Evolutionary conservation across 2,888 invertebrate species (phyloP), one percentile per base, ranked within the genome.

Genomic region (Brachylomia viminalis): DNA sequence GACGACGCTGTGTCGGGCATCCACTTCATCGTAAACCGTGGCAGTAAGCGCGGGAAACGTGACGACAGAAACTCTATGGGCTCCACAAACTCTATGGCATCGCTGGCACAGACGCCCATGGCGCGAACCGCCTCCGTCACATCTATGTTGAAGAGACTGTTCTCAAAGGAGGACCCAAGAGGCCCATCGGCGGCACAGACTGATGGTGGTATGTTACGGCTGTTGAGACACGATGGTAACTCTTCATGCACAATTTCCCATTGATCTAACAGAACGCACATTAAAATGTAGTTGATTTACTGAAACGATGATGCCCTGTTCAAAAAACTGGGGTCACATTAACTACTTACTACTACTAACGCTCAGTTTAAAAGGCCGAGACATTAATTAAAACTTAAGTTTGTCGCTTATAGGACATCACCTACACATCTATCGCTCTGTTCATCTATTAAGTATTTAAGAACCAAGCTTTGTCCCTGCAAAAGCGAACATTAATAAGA

Each of bases 91-190:
- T 96, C 97, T 8, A 93, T 97, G 95, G 93, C 92, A 79, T 98
- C 93, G 93, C 97, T 82, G 94, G 98, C 94, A 97, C 98, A 82
- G 97, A 98, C 85, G 95, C 98, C 81, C 0, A 95, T 98, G 88
- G 97, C 98, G 0, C 96, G 98, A 68, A 98, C 98, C 0, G 98
- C 97, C 88, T 98, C 98, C 0, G 98, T 98, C 54, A 98, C 98
- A 0, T 98, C 98, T 20, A 98, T 98, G 90, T 93, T 98, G 13
- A 98, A 98, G 91, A 97, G 98, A 83, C 95, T 98, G 72, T 98
- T 98, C 90, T 98, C 98, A 67, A 97, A 98, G 80, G 98, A 98
- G 82, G 98, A 98, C 64, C 95, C 94, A 75, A 96, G 96, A 54
- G 90, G 91, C 58, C 84, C 90, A 4, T 73, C 88, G 20, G 77